Evolutionary conservation across 2,888 invertebrate genomes (phyloP), one percentile per base, ranked within the genome.

Genomic region (Teinopalpus imperialis): DNA sequence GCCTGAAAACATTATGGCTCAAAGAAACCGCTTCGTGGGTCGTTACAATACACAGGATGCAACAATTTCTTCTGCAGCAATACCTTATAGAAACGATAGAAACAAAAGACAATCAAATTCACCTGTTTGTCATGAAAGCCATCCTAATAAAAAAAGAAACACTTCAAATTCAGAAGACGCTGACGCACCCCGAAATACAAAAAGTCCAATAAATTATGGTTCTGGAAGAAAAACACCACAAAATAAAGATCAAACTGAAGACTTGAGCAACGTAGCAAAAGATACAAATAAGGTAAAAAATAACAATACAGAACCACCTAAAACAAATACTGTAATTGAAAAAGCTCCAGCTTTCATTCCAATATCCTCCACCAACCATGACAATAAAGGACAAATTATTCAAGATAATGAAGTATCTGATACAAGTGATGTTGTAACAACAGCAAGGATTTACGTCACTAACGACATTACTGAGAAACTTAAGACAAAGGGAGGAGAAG

Each of bases 381-480:
- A 87, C 61, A 74, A 78, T 18, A 68, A 62, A 29, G 86, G 85
- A 1, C 80, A 81, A 36, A 72, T 88, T 9, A 85, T 88, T 35
- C 87, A 88, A 59, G 86, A 87, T 43, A 87, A 79, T 53, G 83
- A 87, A 59, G 85, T 88, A 1, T 86, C 87, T 0, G 85, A 87
- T 32, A 82, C 87, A 0, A 87, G 81, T 40, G 79, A 82, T 34
- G 71, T 68, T 1, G 60, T 83, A 10, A 76, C 80, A 2, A 71
- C 81, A 1, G 88, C 90, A 0, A 82, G 90, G 48, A 88, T 91
- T 32, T 85, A 89, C 51, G 66, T 91, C 56, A 82, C 87, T 0
- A 73, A 74, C 13, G 86, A 89, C 14, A 75, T 90, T 31, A 76
- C 75, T 35, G 81, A 83, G 8, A 83, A 81, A 54, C 63, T 92